phyloP scores from a whole-genome alignment of 2,888 invertebrate species.

The Pterostichus niger region DNA sequence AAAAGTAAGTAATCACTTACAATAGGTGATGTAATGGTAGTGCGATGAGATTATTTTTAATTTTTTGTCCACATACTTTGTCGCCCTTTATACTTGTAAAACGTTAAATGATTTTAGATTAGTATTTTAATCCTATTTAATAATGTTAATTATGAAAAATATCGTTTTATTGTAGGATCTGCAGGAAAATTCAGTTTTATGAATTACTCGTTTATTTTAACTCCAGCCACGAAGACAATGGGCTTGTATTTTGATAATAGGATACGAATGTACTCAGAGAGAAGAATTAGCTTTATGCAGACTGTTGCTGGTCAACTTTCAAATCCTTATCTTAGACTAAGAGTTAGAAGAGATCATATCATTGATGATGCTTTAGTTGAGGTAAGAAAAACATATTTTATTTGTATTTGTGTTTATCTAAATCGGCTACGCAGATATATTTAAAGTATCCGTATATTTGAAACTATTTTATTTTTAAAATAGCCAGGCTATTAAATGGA shows the following conservation, averaged over 20 bases:
- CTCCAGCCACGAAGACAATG: conserved; percentile 94
- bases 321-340: conserved; percentile 91
- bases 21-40: no score
- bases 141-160: background rate
- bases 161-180: conserved; percentile 69
- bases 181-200: conserved; percentile 91
- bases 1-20: no score
- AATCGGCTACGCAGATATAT: conserved; percentile 67
- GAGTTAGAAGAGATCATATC: conserved; percentile 90
- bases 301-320: conserved; percentile 90
- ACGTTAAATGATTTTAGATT: background rate
- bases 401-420: background rate
- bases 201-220: conserved; percentile 93
- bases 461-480: background rate
- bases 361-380: conserved; percentile 96
- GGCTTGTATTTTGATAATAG: conserved; percentile 96
- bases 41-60: no score
- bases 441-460: background rate
- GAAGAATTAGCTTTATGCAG: conserved; percentile 91
- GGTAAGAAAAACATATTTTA: conserved; percentile 77
- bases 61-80: no score
- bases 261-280: conserved; percentile 95
- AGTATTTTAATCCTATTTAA: background rate
- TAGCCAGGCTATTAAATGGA: background rate
- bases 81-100: background rate